Base-by-base conservation (phyloP, 1,140 invertebrate genomes). In the Phocides pigmalion region DNA sequence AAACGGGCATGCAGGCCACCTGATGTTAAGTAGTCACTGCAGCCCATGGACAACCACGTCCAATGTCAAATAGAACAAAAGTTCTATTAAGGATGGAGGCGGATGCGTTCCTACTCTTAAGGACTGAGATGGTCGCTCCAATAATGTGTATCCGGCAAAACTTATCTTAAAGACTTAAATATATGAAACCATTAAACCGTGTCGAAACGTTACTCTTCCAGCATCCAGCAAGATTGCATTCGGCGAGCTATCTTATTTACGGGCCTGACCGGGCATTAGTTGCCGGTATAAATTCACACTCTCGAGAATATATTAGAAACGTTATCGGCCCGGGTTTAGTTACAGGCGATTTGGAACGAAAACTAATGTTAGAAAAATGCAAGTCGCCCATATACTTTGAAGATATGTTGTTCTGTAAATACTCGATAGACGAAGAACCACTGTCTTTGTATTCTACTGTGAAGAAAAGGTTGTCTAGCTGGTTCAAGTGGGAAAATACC, bases 231-330 rank as follows among this genome's bases (percentile, higher is more conserved):
- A 47, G 56, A 59, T 59, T 47, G 56, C 56, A 37, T 59, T 46
- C 56, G 16, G 35, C 22, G 41, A 32, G 42, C 28, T 59, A 59
- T 59, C 56, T 47, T 59, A 47, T 37, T 47, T 46, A 59, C 56
- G 56, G 28, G 15, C 56, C 25, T 32, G 42, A 47, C 42, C 25
- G 39, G 41, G 14, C 56, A 53, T 53, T 59, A 44, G 54, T 16
- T 47, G 54, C 54, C 53, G 37, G 54, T 44, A 59, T 59, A 59
- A 59, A 59, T 59, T 32, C 54, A 59, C 56, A 59, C 56, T 46
- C 41, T 46, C 42, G 25, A 46, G 56, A 59, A 59, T 59, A 59
- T 59, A 59, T 59, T 59, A 59, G 42, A 46, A 46, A 14, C 56
- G 56, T 25, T 59, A 59, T 59, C 42, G 42, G 56, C 56, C 56